These are phyloP conservation scores for Patiria miniata DNA, from an alignment of 35 echinoderm and acorn worm genomes.

Conservation along the genomic window DNA sequence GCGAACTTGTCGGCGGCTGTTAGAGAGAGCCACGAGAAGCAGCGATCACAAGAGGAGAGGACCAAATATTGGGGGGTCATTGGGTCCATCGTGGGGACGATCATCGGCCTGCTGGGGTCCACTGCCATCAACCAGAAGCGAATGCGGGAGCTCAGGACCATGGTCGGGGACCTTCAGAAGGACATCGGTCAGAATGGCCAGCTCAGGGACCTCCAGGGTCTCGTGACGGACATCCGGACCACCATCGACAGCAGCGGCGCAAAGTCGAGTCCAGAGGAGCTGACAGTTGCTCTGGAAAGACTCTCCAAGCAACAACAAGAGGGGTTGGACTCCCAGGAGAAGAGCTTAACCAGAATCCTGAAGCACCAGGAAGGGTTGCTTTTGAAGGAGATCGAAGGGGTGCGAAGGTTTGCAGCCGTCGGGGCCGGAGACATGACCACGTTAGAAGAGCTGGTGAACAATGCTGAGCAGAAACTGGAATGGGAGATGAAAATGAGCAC, in stretches of 20 bases:
- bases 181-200: slow-evolving; percentile 47
- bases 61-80: slow-evolving; percentile 96
- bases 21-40: slow-evolving; percentile 85
- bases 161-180: slow-evolving; percentile 70
- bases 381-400: slow-evolving; percentile 60
- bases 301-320: slow-evolving; percentile 50
- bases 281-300: slow-evolving; percentile 36
- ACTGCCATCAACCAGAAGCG: slow-evolving; percentile 72
- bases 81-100: slow-evolving; percentile 68
- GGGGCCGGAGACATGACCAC: slow-evolving; percentile 45
- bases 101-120: slow-evolving; percentile 80
- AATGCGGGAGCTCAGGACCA: slow-evolving; percentile 63
- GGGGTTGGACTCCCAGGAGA: slow-evolving; percentile 48
- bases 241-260: neutral
- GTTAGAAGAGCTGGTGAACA: slow-evolving; percentile 74
- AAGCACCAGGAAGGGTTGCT: slow-evolving; percentile 57
- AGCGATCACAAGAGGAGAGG: slow-evolving; percentile 79
- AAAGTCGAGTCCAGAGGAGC: neutral
- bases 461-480: slow-evolving; percentile 82
- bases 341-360: slow-evolving; percentile 46
- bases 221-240: neutral
- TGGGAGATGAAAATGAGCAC: slow-evolving; percentile 99
- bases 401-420: slow-evolving; percentile 42
- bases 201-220: slow-evolving; percentile 21
- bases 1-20: slow-evolving; percentile 59